These are phyloP conservation scores for Stenoptilia bipunctidactyla DNA, from an alignment of 2,888 invertebrate species.

Conservation along the genomic window DNA sequence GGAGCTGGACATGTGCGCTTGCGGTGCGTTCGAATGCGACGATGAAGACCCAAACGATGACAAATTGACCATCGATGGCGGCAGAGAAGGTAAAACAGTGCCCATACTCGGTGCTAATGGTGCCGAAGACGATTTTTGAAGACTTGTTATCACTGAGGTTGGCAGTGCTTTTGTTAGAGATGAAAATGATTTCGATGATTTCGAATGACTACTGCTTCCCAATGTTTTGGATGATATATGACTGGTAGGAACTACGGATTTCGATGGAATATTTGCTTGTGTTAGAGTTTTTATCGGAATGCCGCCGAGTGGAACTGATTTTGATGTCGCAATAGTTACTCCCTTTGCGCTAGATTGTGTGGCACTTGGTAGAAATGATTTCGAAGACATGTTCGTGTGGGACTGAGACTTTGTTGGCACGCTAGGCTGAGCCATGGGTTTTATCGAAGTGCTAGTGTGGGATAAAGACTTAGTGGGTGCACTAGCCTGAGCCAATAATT, in stretches of 20 bases:
- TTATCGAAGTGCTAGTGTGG: neutral
- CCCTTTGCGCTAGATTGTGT: no score
- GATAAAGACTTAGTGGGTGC: neutral
- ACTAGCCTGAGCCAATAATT: neutral
- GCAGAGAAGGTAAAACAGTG: conserved; percentile 42
- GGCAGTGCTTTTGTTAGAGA: conserved; percentile 26
- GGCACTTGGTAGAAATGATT: conserved; percentile 20
- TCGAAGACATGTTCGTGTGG: conserved; percentile 12
- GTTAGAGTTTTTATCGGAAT: neutral
- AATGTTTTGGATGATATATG: no score
- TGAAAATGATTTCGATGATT: conserved; percentile 10
- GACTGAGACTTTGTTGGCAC: neutral
- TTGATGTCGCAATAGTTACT: neutral
- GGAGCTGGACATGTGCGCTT: conserved; percentile 42
- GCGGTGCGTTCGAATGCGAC: conserved; percentile 26
- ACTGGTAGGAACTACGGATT: no score
- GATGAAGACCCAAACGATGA: conserved; percentile 24
- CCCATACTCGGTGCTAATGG: conserved; percentile 48
- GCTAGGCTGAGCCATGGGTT: neutral
- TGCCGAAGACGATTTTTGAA: conserved; percentile 32
- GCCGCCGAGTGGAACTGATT: neutral
- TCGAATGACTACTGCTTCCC: conserved; percentile 8
- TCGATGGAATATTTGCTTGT: neutral
- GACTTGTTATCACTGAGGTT: conserved; percentile 21
- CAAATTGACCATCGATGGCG: conserved; percentile 46